Evolutionary conservation across 2,113 vertebrate genomes (phyloP), one percentile per base, ranked within the genome.

Genomic region (Macquaria ambigua): DNA sequence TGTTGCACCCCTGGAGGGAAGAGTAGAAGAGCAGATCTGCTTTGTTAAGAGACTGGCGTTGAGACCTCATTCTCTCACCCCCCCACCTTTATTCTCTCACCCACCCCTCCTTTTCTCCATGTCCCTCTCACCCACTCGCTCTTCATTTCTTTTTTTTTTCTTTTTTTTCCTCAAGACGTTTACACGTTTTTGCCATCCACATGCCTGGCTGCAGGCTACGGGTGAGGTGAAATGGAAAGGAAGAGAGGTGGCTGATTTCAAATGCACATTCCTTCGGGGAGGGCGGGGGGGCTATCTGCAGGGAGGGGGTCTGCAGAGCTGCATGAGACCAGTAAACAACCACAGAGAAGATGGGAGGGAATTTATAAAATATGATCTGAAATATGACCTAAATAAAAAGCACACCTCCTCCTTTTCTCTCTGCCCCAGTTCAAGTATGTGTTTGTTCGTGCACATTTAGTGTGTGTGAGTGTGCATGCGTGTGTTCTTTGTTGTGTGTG

Each of bases 321-420:
- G 56, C 73, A 81, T 41, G 64, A 79, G 71, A 83, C 78, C 77
- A 82, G 87, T 89, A 81, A 92, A 92, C 86, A 90, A 84, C 37
- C 37, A 59, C 11, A 15, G 84, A 71, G 63, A 77, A 48, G 72
- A 75, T 66, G 68, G 66, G 69, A 82, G 68, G 74, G 68, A 89
- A 84, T 79, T 81, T 82, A 73, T 81, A 59, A 93, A 85, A 79
- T 80, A 84, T 85, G 55, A 88, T 77, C 43, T 85, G 52, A 88
- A 87, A 89, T 88, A 86, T 93, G 92, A 93, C 93, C 92, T 76
- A 92, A 85, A 94, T 93, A 92, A 88, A 87, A 90, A 62, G 50
- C 78, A 28, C 80, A 79, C 69, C 86, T 52, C 82, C 84, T 87
- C 75, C 59, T 67, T 82, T 70, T 68, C 28, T 72, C 56, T 55